Evolutionary conservation across 2,888 invertebrate species (phyloP), one percentile per base, ranked within the genome.

Genomic region (Penaeus monodon): DNA sequence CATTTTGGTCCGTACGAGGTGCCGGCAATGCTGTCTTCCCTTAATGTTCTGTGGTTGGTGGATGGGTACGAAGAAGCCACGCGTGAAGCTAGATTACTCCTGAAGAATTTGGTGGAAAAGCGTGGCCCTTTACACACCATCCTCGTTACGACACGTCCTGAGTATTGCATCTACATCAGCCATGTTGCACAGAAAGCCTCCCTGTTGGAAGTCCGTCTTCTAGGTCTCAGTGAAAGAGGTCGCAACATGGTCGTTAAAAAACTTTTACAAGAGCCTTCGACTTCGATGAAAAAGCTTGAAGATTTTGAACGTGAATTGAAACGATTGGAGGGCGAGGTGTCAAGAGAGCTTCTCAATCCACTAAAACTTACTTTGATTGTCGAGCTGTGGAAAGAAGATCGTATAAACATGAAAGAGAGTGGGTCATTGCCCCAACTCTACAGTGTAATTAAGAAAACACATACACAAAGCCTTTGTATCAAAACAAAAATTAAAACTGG

Each of bases 61-160:
- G 86, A 86, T 33, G 82, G 86, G 6, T 65, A 70, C 33, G 86
- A 82, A 57, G 86, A 86, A n/a, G 77, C 86, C 24, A 66, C 82
- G 38, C 44, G 24, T 7, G 82, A 82, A 29, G 86, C 82, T 10
- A 57, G 14, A 12, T n/a, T 1, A 29, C 33, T 86, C 24, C 22
- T 86, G 27, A 20, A 17, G 7, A 27, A 10, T 1, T 44, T 86
- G 57, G n/a, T 77, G n/a, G 38, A 38, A 10, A 70, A 57, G 24
- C 29, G 22, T 38, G 38, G 70, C 24, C 20, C 24, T 22, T 33
- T n/a, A 22, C 86, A 86, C 33, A 57, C 49, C 6, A 57, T 86
- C 29, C 14, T 86, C 17, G 33, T 82, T 17, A 77, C 82, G 27
- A 65, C 81, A 29, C 81, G 81, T 10, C 86, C 76, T 3, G 49